Conservation (phyloP, 2,797 vertebrate species). For the Muscicapa comitata region DNA sequence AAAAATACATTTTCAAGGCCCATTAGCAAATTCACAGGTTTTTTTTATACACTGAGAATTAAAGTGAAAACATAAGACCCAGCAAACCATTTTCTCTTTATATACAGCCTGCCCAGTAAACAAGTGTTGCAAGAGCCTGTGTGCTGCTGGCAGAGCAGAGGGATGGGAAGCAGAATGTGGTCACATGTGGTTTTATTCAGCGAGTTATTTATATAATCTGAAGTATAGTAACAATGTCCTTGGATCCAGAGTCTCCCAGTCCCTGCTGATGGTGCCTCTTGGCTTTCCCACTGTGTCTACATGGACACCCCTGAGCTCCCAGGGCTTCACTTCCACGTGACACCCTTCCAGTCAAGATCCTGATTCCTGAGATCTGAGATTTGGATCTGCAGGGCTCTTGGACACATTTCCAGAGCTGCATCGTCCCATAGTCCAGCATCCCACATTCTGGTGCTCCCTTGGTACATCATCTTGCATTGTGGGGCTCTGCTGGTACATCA, state of each 20-base stretch:
- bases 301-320: background rate
- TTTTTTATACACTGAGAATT: slow-evolving; percentile 63
- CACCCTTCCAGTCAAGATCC: rapidly evolving
- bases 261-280: background rate
- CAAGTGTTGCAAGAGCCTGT: slow-evolving; percentile 60
- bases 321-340: rapidly evolving
- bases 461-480: rapidly evolving
- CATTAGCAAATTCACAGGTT: slow-evolving; percentile 77
- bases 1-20: slow-evolving; percentile 73
- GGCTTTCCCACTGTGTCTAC: background rate
- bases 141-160: slow-evolving; percentile 30
- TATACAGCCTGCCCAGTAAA: slow-evolving; percentile 53
- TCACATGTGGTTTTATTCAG: slow-evolving; percentile 63
- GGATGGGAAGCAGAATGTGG: slow-evolving; percentile 37
- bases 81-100: slow-evolving; percentile 38
- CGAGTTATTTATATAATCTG: slow-evolving; percentile 50
- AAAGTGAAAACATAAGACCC: slow-evolving; percentile 76
- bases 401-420: rapidly evolving
- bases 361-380: background rate
- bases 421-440: background rate
- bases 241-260: slow-evolving; percentile 15
- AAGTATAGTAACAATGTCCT: slow-evolving; percentile 40
- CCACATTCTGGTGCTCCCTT: rapidly evolving
- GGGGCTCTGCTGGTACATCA: rapidly evolving
- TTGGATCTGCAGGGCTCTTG: rapidly evolving